Evolutionary conservation across 2,113 vertebrate genomes (phyloP).

Genomic region (Tinamus guttatus): DNA sequence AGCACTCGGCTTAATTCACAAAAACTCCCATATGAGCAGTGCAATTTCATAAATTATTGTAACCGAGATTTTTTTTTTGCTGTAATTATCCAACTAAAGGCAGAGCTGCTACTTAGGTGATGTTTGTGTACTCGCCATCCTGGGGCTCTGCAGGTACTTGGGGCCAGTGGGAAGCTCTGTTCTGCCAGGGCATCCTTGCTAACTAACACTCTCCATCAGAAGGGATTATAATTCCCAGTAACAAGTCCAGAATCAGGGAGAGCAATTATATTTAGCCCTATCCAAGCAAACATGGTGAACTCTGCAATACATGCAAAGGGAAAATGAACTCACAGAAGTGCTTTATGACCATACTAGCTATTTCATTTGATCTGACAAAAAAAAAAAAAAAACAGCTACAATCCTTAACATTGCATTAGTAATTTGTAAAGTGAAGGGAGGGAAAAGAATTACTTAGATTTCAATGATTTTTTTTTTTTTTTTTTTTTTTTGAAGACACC

Average conservation of each 20-base stretch:
- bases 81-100: neutral
- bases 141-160: neutral
- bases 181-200: neutral
- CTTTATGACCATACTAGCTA: neutral
- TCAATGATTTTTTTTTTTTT: neutral
- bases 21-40: neutral
- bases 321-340: neutral
- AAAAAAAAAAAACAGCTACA: neutral
- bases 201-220: neutral
- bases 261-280: neutral
- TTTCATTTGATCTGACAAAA: neutral
- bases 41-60: neutral
- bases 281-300: neutral
- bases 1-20: neutral
- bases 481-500: too few species aligned
- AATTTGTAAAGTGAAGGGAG: neutral
- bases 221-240: neutral
- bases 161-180: neutral
- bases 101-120: neutral
- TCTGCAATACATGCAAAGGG: neutral
- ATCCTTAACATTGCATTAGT: neutral
- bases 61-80: fast-evolving
- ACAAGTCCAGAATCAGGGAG: neutral
- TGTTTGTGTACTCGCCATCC: neutral
- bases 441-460: neutral